Evolutionary conservation across 2,888 invertebrate species (phyloP).

Genomic region (Trachelus troglodyta): DNA sequence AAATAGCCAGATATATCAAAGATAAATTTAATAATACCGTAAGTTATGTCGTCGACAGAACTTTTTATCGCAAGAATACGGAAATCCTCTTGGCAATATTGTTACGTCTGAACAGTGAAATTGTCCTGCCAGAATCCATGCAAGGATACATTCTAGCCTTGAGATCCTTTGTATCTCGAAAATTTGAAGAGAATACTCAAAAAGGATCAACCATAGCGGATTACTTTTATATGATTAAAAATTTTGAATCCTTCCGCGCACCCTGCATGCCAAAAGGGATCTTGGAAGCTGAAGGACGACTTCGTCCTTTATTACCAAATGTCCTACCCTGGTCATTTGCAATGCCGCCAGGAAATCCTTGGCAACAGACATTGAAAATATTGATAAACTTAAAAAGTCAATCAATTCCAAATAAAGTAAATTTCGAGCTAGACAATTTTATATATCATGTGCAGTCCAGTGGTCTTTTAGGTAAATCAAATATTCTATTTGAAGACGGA

Average conservation of each 20-base stretch:
- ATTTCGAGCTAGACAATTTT: constrained; percentile 18
- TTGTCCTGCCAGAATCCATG: no score
- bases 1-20: no score
- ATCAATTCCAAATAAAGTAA: constrained; percentile 7
- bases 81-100: no score
- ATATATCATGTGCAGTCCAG: constrained; percentile 15
- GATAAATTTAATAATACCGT: no score
- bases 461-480: constrained; percentile 4
- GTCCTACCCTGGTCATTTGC: constrained; percentile 25
- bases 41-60: no score
- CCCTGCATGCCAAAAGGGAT: constrained; percentile 21
- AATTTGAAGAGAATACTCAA: no score
- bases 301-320: constrained; percentile 17
- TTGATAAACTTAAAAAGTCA: constrained; percentile 17
- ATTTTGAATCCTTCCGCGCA: constrained; percentile 17
- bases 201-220: no score
- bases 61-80: no score
- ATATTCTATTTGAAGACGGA: constrained; percentile 14
- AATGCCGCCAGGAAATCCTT: constrained; percentile 18
- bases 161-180: no score
- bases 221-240: not conserved
- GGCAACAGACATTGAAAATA: constrained; percentile 12
- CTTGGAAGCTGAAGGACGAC: constrained; percentile 7
- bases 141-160: no score
- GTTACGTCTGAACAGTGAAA: no score